Base-by-base conservation (phyloP, 2,797 vertebrate genomes). In the Enteromius unitaeniatus region DNA sequence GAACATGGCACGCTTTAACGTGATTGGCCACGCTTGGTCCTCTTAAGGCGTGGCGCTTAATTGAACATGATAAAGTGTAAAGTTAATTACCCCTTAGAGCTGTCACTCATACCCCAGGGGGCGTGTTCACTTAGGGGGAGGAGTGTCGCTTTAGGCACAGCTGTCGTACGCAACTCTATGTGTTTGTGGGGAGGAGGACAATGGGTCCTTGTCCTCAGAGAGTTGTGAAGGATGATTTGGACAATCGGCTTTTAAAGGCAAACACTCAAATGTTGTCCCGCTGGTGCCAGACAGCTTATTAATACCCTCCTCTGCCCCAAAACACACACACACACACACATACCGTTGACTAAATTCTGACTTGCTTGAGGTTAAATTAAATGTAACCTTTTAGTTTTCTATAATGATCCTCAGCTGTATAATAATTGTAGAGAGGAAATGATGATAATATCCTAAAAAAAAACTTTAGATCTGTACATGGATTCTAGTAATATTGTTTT, bases 31-130 rank as follows among this genome's bases (percentile, higher is more conserved):
- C 86, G 95, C 95, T 94, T 95, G 95, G 69, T 86, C 79, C 93
- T 93, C 92, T 87, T 87, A 93, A 96, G 96, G 96, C 90, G 90
- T 95, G 95, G 96, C 91, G 93, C 95, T 96, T 99, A 99, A 99
- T 99, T 99, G 98, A 99, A 99, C 98, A 99, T 99, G 98, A 99
- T 99, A 99, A 99, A 99, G 97, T 99, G 96, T 97, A 97, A 97
- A 98, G 97, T 99, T 99, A 99, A 99, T 99, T 99, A 99, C 97
- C 97, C 95, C 96, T 97, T 97, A 97, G 95, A 96, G 97, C 97
- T 98, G 97, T 97, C 97, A 97, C 95, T 95, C 96, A 96, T 96
- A 95, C 95, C 95, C 95, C 94, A 94, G 91, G 95, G 94, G 96
- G 95, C 94, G 95, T 96, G 96, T 96, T 96, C 94, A 90, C 94